Evolutionary conservation across 2,888 invertebrate species (phyloP).

Genomic region (Hemaris fuciformis): DNA sequence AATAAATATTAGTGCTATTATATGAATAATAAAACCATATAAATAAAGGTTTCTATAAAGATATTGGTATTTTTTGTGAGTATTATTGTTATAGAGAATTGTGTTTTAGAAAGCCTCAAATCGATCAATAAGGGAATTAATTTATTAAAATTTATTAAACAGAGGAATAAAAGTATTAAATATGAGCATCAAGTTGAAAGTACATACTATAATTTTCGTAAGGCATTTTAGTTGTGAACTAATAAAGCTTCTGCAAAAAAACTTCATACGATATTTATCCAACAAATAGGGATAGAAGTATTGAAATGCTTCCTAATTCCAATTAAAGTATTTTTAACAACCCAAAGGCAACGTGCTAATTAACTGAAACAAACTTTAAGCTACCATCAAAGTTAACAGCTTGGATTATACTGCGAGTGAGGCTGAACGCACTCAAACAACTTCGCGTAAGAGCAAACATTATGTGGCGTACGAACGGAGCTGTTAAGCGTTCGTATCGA

Average conservation of each 20-base stretch:
- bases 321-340: neutral
- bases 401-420: neutral
- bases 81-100: neutral
- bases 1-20: neutral
- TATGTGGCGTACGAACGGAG: neutral
- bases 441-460: neutral
- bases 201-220: too few relatives aligned
- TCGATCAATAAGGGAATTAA: too few relatives aligned
- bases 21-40: neutral
- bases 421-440: neutral
- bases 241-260: too few relatives aligned
- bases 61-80: neutral
- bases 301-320: neutral
- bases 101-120: too few relatives aligned
- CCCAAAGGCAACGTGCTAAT: neutral
- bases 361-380: neutral
- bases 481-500: neutral
- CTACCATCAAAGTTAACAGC: neutral
- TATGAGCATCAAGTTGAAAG: too few relatives aligned
- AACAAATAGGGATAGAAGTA: neutral
- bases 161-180: too few relatives aligned
- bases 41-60: neutral
- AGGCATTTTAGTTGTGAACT: too few relatives aligned
- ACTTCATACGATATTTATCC: neutral
- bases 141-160: too few relatives aligned